A percentile compares a stretch with the other conserved stretches of the same genome.
Conservation (phyloP, 2,888 invertebrate genomes). For the Troglohyphantes excavatus region DNA sequence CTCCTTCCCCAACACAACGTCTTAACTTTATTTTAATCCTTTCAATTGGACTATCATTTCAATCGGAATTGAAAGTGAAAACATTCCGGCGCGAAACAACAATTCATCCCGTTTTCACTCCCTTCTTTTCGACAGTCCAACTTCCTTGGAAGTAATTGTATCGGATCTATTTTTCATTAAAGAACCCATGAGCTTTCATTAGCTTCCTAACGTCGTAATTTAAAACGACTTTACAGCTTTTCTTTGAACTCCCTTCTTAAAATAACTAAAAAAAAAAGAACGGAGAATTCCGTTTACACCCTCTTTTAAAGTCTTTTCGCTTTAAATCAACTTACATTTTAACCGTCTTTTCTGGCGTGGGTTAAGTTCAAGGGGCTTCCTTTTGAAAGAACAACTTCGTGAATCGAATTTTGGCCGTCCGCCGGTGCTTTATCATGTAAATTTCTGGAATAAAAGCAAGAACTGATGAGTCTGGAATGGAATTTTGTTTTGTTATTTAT, state of each 20-base stretch:
- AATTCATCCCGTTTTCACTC: background rate
- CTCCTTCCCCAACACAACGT: too few species aligned
- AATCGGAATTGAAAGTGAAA: background rate
- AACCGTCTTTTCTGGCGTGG: background rate
- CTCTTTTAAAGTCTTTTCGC: background rate
- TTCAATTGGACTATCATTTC: background rate
- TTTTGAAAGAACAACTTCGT: background rate
- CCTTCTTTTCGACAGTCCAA: background rate
- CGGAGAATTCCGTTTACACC: background rate
- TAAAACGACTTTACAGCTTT: slow-evolving; percentile 17
- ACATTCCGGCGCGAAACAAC: background rate
- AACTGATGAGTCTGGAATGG: background rate
- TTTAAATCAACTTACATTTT: slow-evolving; percentile 6
- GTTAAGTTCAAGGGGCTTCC: background rate
- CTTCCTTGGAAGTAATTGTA: background rate
- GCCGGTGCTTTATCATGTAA: background rate
- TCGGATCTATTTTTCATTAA: background rate
- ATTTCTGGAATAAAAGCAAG: background rate
- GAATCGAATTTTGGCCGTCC: background rate
- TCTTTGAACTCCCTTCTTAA: background rate
- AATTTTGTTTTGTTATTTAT: background rate
- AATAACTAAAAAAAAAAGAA: background rate
- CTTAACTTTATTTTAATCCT: background rate
- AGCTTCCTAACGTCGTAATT: slow-evolving; percentile 21
- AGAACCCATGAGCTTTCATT: background rate